Evolutionary conservation across 2,888 invertebrate genomes (phyloP).

Genomic region (Caenorhabditis drosophilae): DNA sequence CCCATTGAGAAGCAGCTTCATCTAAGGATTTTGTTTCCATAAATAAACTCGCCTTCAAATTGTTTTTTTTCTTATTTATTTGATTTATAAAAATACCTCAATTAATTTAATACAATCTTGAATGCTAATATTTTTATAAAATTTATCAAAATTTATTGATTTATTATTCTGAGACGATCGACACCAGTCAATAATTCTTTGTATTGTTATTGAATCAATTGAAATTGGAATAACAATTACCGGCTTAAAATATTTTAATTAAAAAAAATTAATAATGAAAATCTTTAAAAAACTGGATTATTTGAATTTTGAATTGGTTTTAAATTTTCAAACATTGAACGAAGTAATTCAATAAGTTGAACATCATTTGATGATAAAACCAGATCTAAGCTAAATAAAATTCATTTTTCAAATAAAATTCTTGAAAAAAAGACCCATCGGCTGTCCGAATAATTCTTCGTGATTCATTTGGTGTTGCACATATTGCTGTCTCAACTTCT

Average conservation of each 20-base stretch:
- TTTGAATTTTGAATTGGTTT: constrained; percentile 8
- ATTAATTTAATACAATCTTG: constrained; percentile 25
- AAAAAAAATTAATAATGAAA: background rate
- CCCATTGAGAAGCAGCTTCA: constrained; percentile 15
- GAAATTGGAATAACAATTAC: constrained; percentile 29
- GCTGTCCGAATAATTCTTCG: constrained; percentile 24
- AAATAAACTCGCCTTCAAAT: constrained; percentile 28
- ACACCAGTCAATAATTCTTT: constrained; percentile 29
- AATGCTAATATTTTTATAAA: constrained; percentile 12
- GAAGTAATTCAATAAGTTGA: constrained; percentile 22
- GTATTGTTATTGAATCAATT: constrained; percentile 19
- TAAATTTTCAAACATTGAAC: constrained; percentile 25
- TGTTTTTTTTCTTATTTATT: too few relatives aligned
- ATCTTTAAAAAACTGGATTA: background rate
- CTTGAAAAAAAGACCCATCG: constrained; percentile 17
- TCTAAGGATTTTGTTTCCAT: constrained; percentile 11
- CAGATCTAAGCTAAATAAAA: constrained; percentile 5
- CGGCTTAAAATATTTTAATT: constrained; percentile 7
- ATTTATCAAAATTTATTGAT: too few relatives aligned
- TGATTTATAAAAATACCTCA: constrained; percentile 4
- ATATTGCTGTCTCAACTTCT: constrained; percentile 17
- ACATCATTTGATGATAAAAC: constrained; percentile 26
- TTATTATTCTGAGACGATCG: too few relatives aligned
- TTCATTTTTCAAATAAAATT: background rate
- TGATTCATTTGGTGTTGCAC: constrained; percentile 32